These are phyloP conservation scores for Aotus griseimembra DNA, from an alignment of 2,797 vertebrate species.

Conservation along the genomic window DNA sequence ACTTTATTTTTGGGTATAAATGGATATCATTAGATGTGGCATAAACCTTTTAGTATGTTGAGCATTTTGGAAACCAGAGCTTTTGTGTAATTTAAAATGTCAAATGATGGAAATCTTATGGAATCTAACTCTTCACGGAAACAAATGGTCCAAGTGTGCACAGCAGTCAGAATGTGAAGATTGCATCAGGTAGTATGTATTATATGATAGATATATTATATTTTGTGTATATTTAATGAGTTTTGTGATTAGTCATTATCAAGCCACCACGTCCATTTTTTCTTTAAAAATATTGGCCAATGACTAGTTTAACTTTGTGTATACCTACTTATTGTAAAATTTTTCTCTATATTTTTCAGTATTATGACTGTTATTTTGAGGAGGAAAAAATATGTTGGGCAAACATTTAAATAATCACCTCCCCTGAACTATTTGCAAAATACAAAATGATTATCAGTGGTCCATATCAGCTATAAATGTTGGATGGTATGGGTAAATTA, in stretches of 20 bases:
- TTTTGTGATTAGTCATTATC: slow-evolving; percentile 43
- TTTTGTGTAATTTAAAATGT: slow-evolving; percentile 3
- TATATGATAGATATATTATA: neutral
- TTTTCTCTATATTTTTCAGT: slow-evolving; percentile 9
- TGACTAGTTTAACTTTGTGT: neutral
- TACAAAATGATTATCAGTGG: neutral
- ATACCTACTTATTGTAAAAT: neutral
- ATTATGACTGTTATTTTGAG: neutral
- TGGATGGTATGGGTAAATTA: neutral
- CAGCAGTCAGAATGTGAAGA: neutral
- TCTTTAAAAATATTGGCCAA: slow-evolving; percentile 10
- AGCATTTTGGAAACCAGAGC: neutral
- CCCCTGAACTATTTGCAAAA: neutral
- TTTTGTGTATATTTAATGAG: slow-evolving; percentile 35
- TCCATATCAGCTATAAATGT: neutral
- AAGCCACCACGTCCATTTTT: neutral
- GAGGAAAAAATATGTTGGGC: neutral
- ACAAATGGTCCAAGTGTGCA: neutral
- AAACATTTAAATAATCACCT: slow-evolving; percentile 18
- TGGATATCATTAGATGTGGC: slow-evolving; percentile 1
- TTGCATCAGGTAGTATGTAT: neutral
- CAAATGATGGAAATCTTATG: neutral
- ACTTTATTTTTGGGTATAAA: neutral
- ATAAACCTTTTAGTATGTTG: neutral
- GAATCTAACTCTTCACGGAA: neutral